Evolutionary conservation across 2,888 invertebrate genomes (phyloP).

Genomic region (Drosophila anomelani): DNA sequence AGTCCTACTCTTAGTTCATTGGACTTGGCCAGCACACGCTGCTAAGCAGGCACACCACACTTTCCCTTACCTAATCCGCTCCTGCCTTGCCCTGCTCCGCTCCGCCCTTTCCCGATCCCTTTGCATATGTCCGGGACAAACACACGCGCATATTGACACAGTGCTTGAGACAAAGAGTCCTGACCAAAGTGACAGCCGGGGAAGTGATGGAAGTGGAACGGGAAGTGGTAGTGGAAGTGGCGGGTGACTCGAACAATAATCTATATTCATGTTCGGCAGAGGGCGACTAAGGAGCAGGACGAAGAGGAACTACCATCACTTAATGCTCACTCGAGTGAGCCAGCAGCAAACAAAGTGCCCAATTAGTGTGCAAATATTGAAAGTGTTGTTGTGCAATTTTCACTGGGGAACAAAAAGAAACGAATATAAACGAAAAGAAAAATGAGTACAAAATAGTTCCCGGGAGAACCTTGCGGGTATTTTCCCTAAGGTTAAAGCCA

Average conservation of each 20-base stretch:
- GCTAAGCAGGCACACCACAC: slow-evolving; percentile 14
- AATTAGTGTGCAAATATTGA: slow-evolving; percentile 79
- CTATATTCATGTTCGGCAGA: slow-evolving; percentile 68
- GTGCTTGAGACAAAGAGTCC: slow-evolving; percentile 67
- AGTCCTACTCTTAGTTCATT: slow-evolving; percentile 76
- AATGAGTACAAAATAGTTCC: slow-evolving; percentile 9
- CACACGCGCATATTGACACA: slow-evolving; percentile 72
- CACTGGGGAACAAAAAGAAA: slow-evolving; percentile 3
- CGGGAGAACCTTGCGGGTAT: slow-evolving; percentile 4
- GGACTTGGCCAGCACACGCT: slow-evolving; percentile 66
- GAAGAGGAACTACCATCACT: slow-evolving; percentile 34
- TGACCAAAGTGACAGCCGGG: slow-evolving; percentile 31
- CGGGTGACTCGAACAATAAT: slow-evolving; percentile 61
- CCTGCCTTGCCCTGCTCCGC: neutral
- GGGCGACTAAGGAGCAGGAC: slow-evolving; percentile 5
- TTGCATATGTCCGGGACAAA: slow-evolving; percentile 60
- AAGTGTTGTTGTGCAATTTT: slow-evolving; percentile 60
- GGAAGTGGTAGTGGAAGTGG: slow-evolving; percentile 1
- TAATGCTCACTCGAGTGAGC: slow-evolving; percentile 57
- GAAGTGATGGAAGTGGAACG: neutral
- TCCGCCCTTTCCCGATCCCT: neutral
- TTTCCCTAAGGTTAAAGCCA: neutral
- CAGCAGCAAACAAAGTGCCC: slow-evolving; percentile 60
- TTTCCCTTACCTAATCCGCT: neutral
- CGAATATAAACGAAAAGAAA: neutral